Evolutionary conservation across 1,140 invertebrate species (phyloP), one percentile per base, ranked within the genome.

Genomic region (Macrobrachium rosenbergii): DNA sequence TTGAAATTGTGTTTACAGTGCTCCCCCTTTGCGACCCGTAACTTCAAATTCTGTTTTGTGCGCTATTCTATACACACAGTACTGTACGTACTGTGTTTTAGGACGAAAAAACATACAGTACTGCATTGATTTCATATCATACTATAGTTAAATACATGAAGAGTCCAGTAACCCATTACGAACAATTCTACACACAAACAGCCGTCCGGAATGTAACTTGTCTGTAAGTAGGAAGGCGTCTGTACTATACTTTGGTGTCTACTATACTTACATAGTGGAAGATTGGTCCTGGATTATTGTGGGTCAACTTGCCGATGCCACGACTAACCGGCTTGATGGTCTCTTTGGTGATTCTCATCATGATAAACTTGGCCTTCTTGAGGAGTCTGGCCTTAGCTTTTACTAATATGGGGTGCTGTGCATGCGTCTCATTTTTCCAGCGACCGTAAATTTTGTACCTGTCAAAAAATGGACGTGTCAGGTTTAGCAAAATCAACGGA

Each of bases 281-380:
- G 0, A 99, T 93, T 90, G 98, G 96, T 37, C 96, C 96, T 0
- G 99, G 99, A 75, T 98, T 97, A 81, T 96, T 98, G 91, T 99
- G 98, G 58, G 97, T 98, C 21, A 99, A 93, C 93, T 99, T 99
- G 19, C 98, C 99, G 83, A 99, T 96, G 60, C 97, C 95, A 85
- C 99, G 93, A 11, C 99, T 98, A 81, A 98, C 96, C 0, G 96
- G 97, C 92, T 99, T 99, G 2, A 99, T 97, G 91, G 98, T 99
- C 92, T 99, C 99, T 92, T 99, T 99, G 90, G 97, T 98, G 3
- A 99, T 96, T 76, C 98, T 94, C 93, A 99, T 99, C 96, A 99
- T 98, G 11, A 99, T 96, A 88, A 97, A 97, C 91, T 98, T 99
- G 10, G 99, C 96, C 91, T 96, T 96, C 90, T 99, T 97, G 84